These are phyloP conservation scores for Hippoglossus hippoglossus DNA, from an alignment of 2,797 vertebrate genomes.

Conservation along the genomic window DNA sequence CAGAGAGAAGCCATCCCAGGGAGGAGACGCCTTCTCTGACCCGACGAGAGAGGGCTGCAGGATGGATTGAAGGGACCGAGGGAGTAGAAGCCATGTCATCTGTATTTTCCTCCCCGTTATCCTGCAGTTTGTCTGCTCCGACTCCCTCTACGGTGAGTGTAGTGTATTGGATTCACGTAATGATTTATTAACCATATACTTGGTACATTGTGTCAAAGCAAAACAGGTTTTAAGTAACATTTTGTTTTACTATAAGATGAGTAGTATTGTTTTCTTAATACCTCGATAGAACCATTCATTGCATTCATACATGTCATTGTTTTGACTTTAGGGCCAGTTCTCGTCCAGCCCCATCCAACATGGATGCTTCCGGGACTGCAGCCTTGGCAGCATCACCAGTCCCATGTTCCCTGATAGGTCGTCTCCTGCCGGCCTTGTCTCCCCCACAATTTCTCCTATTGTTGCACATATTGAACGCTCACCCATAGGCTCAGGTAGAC, in stretches of 20 bases:
- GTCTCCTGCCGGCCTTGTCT: conserved; percentile 79
- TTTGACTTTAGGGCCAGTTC: conserved; percentile 89
- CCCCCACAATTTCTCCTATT: conserved; percentile 93
- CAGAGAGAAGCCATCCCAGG: conserved; percentile 73
- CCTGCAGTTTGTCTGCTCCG: conserved; percentile 78
- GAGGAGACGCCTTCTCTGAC: conserved; percentile 46
- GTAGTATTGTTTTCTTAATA: too few species aligned
- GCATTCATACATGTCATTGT: conserved; percentile 9
- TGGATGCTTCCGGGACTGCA: conserved; percentile 86
- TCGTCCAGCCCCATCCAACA: conserved; percentile 96
- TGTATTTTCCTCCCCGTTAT: conserved; percentile 88
- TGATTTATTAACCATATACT: background rate
- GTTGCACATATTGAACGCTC: conserved; percentile 83
- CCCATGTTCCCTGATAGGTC: conserved; percentile 86
- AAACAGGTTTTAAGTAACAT: too few species aligned
- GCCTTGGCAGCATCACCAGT: conserved; percentile 91
- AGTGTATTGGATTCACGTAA: background rate
- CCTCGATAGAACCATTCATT: background rate
- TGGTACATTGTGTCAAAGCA: too few species aligned
- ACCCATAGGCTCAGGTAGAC: conserved; percentile 85
- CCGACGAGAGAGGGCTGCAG: conserved; percentile 13
- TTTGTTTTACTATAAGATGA: too few species aligned
- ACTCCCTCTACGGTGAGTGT: conserved; percentile 89
- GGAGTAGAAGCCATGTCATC: conserved; percentile 61
- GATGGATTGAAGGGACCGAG: conserved; percentile 49